These are phyloP conservation scores for Gasterosteus aculeatus DNA, from an alignment of 2,113 vertebrate species.

Conservation along the genomic window DNA sequence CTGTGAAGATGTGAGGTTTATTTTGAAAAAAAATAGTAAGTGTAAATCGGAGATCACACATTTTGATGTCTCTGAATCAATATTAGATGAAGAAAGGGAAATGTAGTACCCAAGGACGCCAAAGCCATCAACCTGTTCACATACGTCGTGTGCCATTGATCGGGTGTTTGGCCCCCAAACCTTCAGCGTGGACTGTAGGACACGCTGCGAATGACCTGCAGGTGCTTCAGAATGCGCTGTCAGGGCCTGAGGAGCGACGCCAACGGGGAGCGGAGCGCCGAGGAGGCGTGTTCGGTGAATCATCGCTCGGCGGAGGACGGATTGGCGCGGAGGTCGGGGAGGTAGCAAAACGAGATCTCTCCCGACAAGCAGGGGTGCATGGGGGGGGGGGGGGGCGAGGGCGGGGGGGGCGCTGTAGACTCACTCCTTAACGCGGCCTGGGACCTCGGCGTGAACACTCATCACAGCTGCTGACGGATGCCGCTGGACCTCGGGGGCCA, in stretches of 20 bases:
- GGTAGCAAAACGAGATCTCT: slow-evolving; percentile 35
- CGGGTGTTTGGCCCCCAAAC: not conserved
- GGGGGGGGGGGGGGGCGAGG: not conserved
- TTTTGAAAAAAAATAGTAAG: not conserved
- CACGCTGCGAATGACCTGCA: slow-evolving; percentile 8
- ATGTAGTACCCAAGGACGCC: not conserved
- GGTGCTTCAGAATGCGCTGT: slow-evolving; percentile 12
- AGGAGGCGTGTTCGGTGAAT: slow-evolving; percentile 52
- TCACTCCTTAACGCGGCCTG: not conserved
- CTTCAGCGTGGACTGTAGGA: not conserved
- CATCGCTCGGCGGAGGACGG: slow-evolving; percentile 19
- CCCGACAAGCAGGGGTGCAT: slow-evolving; percentile 16
- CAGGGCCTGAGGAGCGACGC: not conserved
- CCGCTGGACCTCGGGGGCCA: not conserved
- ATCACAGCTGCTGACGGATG: slow-evolving; percentile 36
- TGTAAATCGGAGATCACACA: not conserved
- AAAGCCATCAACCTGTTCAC: not conserved
- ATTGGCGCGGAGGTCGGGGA: slow-evolving; percentile 39
- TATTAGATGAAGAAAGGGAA: not conserved
- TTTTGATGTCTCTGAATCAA: not conserved
- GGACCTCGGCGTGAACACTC: slow-evolving; percentile 49
- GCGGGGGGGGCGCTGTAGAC: not conserved
- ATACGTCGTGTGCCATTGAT: not conserved
- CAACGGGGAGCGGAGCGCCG: slow-evolving; percentile 18
- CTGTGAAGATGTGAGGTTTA: not conserved